Evolutionary conservation across 2,113 vertebrate genomes (phyloP).

Genomic region (Ciconia maguari): DNA sequence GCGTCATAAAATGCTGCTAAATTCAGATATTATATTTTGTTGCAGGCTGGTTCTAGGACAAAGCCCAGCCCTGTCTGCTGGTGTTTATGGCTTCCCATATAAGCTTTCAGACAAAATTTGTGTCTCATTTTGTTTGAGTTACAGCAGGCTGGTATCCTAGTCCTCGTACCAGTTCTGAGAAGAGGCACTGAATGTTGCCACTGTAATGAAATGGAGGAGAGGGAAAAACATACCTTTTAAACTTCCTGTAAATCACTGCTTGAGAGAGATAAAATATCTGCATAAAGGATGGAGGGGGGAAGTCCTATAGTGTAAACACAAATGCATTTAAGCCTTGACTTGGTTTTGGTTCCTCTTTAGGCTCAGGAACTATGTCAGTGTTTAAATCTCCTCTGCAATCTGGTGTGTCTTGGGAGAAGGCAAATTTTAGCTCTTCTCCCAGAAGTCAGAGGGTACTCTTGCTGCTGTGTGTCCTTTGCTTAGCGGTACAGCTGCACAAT

Average conservation of each 20-base stretch:
- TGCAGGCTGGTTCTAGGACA: slow-evolving; percentile 42
- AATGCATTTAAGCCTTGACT: background rate
- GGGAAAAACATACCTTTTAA: background rate
- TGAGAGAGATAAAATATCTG: background rate
- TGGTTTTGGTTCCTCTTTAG: background rate
- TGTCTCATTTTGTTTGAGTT: slow-evolving; percentile 61
- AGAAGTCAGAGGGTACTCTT: background rate
- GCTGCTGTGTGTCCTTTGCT: background rate
- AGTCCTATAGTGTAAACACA: background rate
- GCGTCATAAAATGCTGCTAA: slow-evolving; percentile 6
- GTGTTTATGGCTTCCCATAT: slow-evolving; percentile 51
- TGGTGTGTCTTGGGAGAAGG: background rate
- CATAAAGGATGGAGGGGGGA: background rate
- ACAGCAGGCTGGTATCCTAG: background rate
- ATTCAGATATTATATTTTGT: slow-evolving; percentile 45
- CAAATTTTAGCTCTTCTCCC: background rate
- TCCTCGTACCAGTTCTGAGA: background rate
- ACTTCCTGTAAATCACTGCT: slow-evolving; percentile 4
- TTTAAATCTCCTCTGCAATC: background rate
- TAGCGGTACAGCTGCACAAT: background rate
- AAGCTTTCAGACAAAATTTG: slow-evolving; percentile 52
- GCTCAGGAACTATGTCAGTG: background rate
- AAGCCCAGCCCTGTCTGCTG: background rate
- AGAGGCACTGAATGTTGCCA: background rate
- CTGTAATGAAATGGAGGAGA: slow-evolving; percentile 3